A percentile compares a stretch with the other conserved stretches of the same genome.
Conservation (phyloP, 2,797 vertebrate genomes). For the Champsocephalus esox region DNA sequence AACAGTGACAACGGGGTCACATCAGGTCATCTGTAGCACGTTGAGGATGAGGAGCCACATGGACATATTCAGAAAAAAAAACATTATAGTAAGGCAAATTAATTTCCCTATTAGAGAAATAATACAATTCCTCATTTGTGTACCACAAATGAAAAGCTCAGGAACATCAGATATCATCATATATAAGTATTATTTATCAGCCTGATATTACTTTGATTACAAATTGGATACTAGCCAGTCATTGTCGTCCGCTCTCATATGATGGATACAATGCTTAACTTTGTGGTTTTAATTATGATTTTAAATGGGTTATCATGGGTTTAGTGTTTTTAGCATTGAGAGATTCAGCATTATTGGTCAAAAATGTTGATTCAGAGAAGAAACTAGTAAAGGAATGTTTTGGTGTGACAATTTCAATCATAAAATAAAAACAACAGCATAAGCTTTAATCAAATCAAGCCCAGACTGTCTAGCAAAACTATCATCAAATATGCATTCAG, state of each 20-base stretch:
- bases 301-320: neutral
- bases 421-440: neutral
- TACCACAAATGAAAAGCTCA: conserved; percentile 53
- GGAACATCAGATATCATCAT: conserved; percentile 33
- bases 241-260: conserved; percentile 15
- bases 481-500: neutral
- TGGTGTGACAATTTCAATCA: neutral
- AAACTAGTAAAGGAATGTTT: neutral
- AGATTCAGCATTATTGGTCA: conserved; percentile 7
- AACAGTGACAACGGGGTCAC: conserved; percentile 36
- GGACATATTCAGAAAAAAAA: conserved; percentile 19
- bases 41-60: conserved; percentile 12
- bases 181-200: conserved; percentile 50
- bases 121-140: conserved; percentile 36
- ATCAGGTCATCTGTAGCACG: neutral
- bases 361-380: conserved; percentile 16
- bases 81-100: conserved; percentile 2
- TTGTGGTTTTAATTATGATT: conserved; percentile 42
- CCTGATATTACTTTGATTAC: conserved; percentile 47
- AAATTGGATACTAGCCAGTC: conserved; percentile 42
- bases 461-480: neutral
- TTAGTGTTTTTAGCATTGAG: neutral
- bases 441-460: neutral
- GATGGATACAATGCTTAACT: conserved; percentile 22
- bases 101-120: neutral